Conservation (phyloP, 30 jellyfish, hydroid and myxozoan species). For the Cassiopea andromeda region DNA sequence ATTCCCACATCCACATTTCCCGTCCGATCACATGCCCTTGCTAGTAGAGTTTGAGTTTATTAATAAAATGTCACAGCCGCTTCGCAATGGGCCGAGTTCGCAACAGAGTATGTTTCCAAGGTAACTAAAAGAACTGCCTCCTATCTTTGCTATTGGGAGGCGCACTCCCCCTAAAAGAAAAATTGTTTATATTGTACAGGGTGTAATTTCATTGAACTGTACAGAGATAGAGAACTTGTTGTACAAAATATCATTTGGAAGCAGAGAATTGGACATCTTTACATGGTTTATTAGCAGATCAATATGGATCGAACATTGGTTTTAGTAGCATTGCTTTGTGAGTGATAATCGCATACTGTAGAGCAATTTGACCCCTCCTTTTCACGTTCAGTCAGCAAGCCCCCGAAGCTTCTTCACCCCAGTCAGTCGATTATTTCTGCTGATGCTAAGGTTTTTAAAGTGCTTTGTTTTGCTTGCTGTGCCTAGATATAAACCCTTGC, state of each 20-base stretch:
- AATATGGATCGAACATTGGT: constrained; percentile 11
- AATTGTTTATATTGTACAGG: constrained; percentile 72
- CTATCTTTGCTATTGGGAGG: constrained; percentile 39
- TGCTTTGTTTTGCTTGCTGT: too few species aligned
- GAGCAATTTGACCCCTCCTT: not conserved
- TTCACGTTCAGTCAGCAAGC: not conserved
- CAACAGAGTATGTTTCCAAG: constrained; percentile 44
- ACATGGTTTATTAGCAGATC: not conserved
- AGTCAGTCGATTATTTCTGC: too few species aligned
- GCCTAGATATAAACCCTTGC: too few species aligned
- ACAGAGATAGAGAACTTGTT: constrained; percentile 58
- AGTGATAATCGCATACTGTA: constrained; percentile 1
- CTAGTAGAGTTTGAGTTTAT: constrained; percentile 90
- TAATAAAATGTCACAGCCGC: constrained; percentile 16
- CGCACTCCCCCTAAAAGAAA: not conserved
- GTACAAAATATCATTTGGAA: constrained; percentile 42
- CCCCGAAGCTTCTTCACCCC: not conserved
- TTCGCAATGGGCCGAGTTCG: constrained; percentile 56
- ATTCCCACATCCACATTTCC: constrained; percentile 97
- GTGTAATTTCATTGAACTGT: constrained; percentile 65
- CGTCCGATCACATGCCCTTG: constrained; percentile 91
- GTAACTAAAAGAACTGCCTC: constrained; percentile 67
- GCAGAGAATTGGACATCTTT: constrained; percentile 25
- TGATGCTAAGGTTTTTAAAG: too few species aligned
- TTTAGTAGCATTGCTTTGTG: constrained; percentile 11